A percentile compares a stretch with the other conserved stretches of the same genome.
Evolutionary conservation across 2,797 vertebrate genomes (phyloP).

Genomic region (Cuniculus paca): DNA sequence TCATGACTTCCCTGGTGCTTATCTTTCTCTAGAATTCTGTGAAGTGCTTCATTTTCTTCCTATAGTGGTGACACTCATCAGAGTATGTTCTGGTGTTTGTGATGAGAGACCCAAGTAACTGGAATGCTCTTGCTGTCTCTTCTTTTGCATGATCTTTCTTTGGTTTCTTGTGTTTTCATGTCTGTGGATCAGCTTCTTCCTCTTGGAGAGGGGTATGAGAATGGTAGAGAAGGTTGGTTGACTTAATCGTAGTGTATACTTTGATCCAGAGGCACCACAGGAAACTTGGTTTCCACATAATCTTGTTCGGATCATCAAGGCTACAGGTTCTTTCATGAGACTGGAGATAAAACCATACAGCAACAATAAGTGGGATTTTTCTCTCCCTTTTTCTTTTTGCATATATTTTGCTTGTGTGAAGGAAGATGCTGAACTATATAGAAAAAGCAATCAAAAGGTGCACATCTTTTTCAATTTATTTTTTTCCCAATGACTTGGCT

Average conservation of each 20-base stretch:
- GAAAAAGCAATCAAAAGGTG: not conserved
- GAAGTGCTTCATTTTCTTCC: not conserved
- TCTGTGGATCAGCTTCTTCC: fast-evolving
- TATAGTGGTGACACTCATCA: not conserved
- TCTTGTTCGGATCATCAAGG: not conserved
- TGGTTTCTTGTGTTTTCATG: not conserved
- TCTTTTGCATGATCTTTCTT: not conserved
- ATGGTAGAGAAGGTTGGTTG: not conserved
- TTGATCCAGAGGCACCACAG: not conserved
- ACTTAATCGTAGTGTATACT: not conserved
- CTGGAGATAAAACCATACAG: not conserved
- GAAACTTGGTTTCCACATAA: not conserved
- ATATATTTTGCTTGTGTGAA: not conserved
- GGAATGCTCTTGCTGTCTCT: not conserved
- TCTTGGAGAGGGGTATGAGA: not conserved
- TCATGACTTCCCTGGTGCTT: not conserved
- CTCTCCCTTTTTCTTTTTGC: not conserved
- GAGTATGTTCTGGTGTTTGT: not conserved
- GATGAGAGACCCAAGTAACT: not conserved
- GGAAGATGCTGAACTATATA: not conserved
- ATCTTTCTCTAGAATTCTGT: not conserved
- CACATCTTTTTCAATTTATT: not conserved
- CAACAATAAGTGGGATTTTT: not conserved
- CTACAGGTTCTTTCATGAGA: not conserved
- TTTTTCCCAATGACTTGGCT: not conserved